phyloP scores from a whole-genome alignment of 2,888 invertebrate species.

The Barypeithes pellucidus region DNA sequence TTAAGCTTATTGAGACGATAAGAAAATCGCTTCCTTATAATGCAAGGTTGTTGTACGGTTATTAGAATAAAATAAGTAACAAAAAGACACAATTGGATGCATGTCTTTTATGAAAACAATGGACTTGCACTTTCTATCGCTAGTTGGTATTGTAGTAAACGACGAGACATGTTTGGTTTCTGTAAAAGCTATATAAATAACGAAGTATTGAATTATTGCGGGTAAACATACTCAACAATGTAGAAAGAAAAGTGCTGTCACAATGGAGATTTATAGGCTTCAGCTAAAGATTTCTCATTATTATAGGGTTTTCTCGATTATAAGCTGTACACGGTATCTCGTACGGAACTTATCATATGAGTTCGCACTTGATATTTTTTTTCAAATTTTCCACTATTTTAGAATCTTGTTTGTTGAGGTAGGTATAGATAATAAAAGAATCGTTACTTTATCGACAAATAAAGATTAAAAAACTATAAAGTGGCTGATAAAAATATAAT shows the following conservation, averaged over 20 bases:
- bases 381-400: too few species aligned
- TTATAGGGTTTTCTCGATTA: too few species aligned
- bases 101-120: background rate
- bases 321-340: too few species aligned
- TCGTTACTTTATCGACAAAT: too few species aligned
- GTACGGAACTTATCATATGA: too few species aligned
- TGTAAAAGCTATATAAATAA: conserved; percentile 5
- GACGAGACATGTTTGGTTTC: background rate
- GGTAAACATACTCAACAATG: background rate
- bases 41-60: background rate
- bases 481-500: too few species aligned
- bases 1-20: background rate
- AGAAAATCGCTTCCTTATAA: background rate
- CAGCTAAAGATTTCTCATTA: too few species aligned
- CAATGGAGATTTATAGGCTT: background rate
- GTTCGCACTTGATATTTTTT: too few species aligned
- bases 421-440: too few species aligned
- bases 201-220: background rate
- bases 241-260: background rate
- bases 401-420: too few species aligned
- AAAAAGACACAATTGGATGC: conserved; percentile 3
- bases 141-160: background rate
- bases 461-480: too few species aligned
- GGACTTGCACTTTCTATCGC: conserved; percentile 3
- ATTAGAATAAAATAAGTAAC: background rate